Evolutionary conservation across 2,888 invertebrate genomes (phyloP).

Genomic region (Cryptocephalus primarius): DNA sequence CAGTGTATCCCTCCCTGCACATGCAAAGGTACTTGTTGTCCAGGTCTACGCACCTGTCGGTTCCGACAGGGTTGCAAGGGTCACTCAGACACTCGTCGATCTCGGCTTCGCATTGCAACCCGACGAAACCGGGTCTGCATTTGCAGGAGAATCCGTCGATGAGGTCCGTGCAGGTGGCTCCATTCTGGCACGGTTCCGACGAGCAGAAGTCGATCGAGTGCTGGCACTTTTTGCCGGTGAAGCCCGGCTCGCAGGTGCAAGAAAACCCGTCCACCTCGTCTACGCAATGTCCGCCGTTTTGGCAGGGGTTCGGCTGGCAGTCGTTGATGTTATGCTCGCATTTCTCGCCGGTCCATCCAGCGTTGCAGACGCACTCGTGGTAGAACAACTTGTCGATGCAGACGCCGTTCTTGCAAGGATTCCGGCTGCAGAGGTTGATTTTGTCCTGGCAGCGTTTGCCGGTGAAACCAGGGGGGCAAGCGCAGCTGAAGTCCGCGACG

Average conservation of each 20-base stretch:
- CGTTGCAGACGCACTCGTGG: conserved; percentile 81
- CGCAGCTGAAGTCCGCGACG: conserved; percentile 86
- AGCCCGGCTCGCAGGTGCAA: conserved; percentile 89
- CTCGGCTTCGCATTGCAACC: conserved; percentile 87
- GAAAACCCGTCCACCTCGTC: conserved; percentile 75
- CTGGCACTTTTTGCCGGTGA: conserved; percentile 86
- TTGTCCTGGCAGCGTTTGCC: conserved; percentile 95
- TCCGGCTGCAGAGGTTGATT: conserved; percentile 80
- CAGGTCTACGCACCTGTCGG: conserved; percentile 79
- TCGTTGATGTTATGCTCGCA: conserved; percentile 91
- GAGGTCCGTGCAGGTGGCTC: conserved; percentile 78
- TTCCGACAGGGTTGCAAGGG: conserved; percentile 83
- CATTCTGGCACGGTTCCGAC: conserved; percentile 83
- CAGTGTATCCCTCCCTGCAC: conserved; percentile 82
- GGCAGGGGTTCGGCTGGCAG: conserved; percentile 79
- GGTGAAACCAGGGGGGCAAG: conserved; percentile 88
- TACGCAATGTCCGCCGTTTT: conserved; percentile 84
- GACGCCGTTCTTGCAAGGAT: conserved; percentile 87
- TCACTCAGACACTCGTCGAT: conserved; percentile 87
- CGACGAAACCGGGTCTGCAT: conserved; percentile 86
- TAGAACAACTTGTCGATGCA: conserved; percentile 83
- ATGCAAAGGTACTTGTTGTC: conserved; percentile 80
- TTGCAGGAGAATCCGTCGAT: conserved; percentile 85
- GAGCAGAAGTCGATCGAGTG: conserved; percentile 75
- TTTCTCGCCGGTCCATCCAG: conserved; percentile 78